Base-by-base conservation (phyloP, 2,888 invertebrate species). In the Rhamphomyia laevipes region DNA sequence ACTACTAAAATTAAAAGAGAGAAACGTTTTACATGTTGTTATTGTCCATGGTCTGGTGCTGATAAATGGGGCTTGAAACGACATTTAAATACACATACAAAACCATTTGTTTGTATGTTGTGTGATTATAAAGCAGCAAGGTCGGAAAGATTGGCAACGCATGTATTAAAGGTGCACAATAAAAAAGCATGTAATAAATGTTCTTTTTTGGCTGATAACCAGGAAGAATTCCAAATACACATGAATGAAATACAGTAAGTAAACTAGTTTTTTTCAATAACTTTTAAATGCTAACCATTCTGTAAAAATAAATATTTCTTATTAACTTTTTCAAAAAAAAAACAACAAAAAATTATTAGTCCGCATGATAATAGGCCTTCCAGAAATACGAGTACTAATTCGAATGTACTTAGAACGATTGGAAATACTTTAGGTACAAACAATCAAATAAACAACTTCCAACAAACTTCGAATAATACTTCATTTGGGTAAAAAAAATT, bases 91-190 rank as follows among this genome's bases (percentile, higher is more conserved):
- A 92, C 91, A 33, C 92, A 93, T 70, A 78, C 91, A 65, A 92
- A 92, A 72, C 91, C 91, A 42, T 93, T 88, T 69, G 84, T 87
- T 49, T 93, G 92, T 69, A 82, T 84, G 59, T 76, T 92, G 48
- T 93, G 92, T 73, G 91, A 92, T 69, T 93, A 92, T 73, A 92
- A 91, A 74, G 92, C 92, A 51, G 92, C 92, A 49, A 78, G 92
- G 58, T 87, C 90, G 44, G 92, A 93, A 72, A 78, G 92, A 49
- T 75, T 92, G 52, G 85, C 90, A 54, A 91, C 91, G 9, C 92
- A 92, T 71, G 88, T 91, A 47, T 76, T 87, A 57, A 91, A 91
- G 71, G 91, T 92, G 54, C 92, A 93, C 73, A 90, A 90, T 71
- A 90, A 90, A 71, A 80, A 88, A 61, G 85, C 88, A 31, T 93